Base-by-base conservation (phyloP, 1,140 invertebrate species). In the Drosophila athabasca region DNA sequence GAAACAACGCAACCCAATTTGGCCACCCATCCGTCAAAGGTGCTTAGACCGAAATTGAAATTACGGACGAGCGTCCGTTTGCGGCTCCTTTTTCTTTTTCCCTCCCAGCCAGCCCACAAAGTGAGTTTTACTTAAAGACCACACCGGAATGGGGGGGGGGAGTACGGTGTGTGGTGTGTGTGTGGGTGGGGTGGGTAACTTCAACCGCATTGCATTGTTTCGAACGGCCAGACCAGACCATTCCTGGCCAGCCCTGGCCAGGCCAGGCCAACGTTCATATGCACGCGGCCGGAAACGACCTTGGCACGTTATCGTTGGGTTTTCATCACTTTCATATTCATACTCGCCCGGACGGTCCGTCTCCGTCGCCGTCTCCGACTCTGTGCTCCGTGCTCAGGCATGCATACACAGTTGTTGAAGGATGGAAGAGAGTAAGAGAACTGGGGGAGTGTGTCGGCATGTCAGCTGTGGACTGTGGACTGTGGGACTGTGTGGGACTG, bases 211-310 rank as follows among this genome's bases (percentile, higher is more conserved):
- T 85, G 81, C 82, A 85, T 85, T 85, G 81, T 82, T 85, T 61
- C 73, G 11, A 55, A 51, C 45, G 53, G 51, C 44, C 29, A 29
- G 57, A 44, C 64, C 44, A 67, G 52, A 19, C 17, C 17, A 19
- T 19, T 53, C 59, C 58, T 52, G 43, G 55, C 61, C 60, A 45
- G 61, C 73, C 17, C 17, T 19, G 17, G 46, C 64, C 44, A 67
- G 43, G 49, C 52, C 49, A 52, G 52, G 55, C 61, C 60, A 45
- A 59, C 73, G 76, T 71, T 76, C 75, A 83, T 88, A 88, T 90
- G 81, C 87, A 90, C 85, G 85, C 85, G 85, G 85, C 85, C 85
- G 85, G 85, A 90, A 90, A 90, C 85, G 85, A 90, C 85, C 85
- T 90, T 90, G 85, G 85, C 85, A 85, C 81, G 85, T 90, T 90